Evolutionary conservation across 2,888 invertebrate species (phyloP).

Genomic region (Lithophane socia): DNA sequence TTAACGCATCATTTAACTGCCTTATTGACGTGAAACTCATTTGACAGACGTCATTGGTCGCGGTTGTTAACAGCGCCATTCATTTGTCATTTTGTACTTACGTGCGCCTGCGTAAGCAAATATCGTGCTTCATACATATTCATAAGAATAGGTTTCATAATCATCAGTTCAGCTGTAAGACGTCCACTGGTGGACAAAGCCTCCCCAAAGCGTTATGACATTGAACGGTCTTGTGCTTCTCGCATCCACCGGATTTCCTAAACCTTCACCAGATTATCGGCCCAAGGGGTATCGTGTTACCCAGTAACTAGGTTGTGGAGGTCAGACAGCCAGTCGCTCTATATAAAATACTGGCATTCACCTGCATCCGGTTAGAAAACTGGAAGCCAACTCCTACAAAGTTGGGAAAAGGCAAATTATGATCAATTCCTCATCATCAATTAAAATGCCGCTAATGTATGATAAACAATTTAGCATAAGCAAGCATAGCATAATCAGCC

Average conservation of each 20-base stretch:
- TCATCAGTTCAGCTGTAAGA: not conserved
- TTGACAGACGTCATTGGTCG: constrained; percentile 46
- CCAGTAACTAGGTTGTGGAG: not conserved
- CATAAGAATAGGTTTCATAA: not conserved
- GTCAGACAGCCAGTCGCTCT: not conserved
- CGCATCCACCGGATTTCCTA: not conserved
- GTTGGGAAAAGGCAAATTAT: not conserved
- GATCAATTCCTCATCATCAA: not conserved
- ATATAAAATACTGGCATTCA: not conserved
- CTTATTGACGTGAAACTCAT: constrained; percentile 48
- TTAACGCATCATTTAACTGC: constrained; percentile 44
- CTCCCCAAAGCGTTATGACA: not conserved
- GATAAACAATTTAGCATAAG: too few relatives aligned
- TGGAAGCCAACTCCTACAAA: not conserved
- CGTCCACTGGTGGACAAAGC: too few relatives aligned
- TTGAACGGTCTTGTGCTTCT: not conserved
- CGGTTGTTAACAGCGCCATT: constrained; percentile 24
- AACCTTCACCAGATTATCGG: not conserved
- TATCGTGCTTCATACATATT: not conserved
- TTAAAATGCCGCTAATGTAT: too few relatives aligned
- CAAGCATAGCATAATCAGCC: too few relatives aligned
- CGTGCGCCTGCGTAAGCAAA: constrained; percentile 14
- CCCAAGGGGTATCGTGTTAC: not conserved
- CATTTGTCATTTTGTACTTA: constrained; percentile 17
- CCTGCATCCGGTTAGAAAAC: not conserved